These are phyloP conservation scores for Sorex fumeus DNA, from an alignment of 2,113 vertebrate genomes.

Conservation along the genomic window DNA sequence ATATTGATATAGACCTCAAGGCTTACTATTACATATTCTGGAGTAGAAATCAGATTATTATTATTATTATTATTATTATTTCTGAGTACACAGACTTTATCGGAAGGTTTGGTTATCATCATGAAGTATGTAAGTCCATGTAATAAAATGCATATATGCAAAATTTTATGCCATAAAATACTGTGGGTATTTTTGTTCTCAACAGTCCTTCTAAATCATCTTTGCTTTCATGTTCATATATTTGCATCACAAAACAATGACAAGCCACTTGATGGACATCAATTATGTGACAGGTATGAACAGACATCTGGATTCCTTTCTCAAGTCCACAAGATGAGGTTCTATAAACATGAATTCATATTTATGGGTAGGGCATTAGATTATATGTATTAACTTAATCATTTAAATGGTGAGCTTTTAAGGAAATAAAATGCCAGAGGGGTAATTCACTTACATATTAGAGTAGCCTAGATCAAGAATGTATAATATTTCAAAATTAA, in stretches of 20 bases:
- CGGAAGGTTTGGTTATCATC: background rate
- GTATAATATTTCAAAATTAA: background rate
- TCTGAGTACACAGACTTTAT: slow-evolving; percentile 10
- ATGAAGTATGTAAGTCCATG: slow-evolving; percentile 24
- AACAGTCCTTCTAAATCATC: background rate
- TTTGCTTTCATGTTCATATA: slow-evolving; percentile 37
- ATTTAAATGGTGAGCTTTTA: slow-evolving; percentile 41
- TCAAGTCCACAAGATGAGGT: background rate
- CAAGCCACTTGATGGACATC: background rate
- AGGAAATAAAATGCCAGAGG: background rate
- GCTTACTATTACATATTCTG: background rate
- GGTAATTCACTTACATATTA: background rate
- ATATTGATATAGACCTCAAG: slow-evolving; percentile 47
- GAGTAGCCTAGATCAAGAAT: background rate
- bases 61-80: slow-evolving; percentile 57
- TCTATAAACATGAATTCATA: background rate
- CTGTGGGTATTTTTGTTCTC: background rate
- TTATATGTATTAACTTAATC: background rate
- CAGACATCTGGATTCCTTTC: background rate
- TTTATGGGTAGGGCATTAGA: background rate
- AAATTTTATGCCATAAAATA: slow-evolving; percentile 33
- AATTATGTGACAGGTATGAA: background rate
- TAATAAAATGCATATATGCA: slow-evolving; percentile 20
- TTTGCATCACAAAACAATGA: background rate
- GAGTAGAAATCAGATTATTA: slow-evolving; percentile 34